Base-by-base conservation (phyloP, 2,888 invertebrate species). In the Vandiemenella viatica region DNA sequence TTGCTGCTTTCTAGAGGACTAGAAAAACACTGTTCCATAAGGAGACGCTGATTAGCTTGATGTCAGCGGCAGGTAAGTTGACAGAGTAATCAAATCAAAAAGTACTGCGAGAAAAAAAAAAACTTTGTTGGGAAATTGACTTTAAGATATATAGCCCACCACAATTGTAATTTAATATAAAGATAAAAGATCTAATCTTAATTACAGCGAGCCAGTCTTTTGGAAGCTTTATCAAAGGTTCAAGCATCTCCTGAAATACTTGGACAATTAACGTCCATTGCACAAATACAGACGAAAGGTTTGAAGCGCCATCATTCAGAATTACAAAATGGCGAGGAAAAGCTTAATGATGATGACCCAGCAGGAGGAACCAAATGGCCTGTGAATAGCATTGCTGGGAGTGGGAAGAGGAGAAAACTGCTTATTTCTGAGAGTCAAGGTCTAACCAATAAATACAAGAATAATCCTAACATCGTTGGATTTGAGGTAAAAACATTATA, bases 201-300 rank as follows among this genome's bases (percentile, higher is more conserved):
- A 17, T 6, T 73, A 49, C 62, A 91, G 90, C 73, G 91, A 59
- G 78, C 83, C 46, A 72, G 77, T 5, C 69, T 96, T 1, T 65
- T 95, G 26, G 83, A 86, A 62, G 80, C 83, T 3, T 67, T 96
- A 20, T 73, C 82, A 1, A 74, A 82, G 67, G 86, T 89, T 1
- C 91, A 91, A 71, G 81, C 85, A 5, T 70, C 83, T 0, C 69
- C 75, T 0, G 81, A 83, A 45, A 87, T 91, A 62, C 67, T 90
- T 21, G 73, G 74, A 32, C 77, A 80, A 50, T 73, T 91, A 58
- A 79, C 84, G 1, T 84, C 91, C 0, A 81, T 92, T 45, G 76
- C 89, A 6, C 70, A 81, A 13, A 71, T 88, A 13, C 92, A 93
- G 67, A 90, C 92, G 0, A 81, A 87, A 61, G 91, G 89, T 0